phyloP scores from a whole-genome alignment of 2,797 vertebrate species.

The Myioborus melanocephalus region DNA sequence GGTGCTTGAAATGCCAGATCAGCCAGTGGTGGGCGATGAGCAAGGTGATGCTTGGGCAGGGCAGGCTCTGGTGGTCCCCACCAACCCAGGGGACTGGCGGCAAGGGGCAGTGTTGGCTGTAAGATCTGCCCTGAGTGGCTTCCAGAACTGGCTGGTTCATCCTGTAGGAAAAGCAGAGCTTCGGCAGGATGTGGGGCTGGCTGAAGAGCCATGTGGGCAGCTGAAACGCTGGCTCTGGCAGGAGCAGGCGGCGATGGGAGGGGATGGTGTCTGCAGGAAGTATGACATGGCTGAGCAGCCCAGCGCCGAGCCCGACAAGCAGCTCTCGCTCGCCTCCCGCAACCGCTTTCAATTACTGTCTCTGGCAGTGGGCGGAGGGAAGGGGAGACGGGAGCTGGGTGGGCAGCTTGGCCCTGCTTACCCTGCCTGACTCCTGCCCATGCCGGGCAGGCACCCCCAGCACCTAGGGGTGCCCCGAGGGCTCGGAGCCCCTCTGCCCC shows the following conservation, averaged over 20 bases:
- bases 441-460: fast-evolving
- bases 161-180: fast-evolving
- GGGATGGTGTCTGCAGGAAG: conserved; percentile 64
- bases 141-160: neutral
- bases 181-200: neutral
- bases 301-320: conserved; percentile 15
- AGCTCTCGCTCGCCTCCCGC: neutral
- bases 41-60: fast-evolving
- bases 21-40: fast-evolving
- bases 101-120: neutral
- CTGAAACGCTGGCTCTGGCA: fast-evolving
- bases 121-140: neutral
- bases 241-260: neutral
- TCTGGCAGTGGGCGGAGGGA: neutral
- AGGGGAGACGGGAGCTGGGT: neutral
- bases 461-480: neutral
- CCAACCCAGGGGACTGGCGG: neutral
- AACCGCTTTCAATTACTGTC: conserved; percentile 24
- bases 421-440: neutral
- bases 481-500: neutral
- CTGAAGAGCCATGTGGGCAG: neutral
- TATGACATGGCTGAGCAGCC: conserved; percentile 68
- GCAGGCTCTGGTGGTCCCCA: neutral
- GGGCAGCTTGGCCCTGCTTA: neutral
- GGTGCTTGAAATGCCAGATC: conserved; percentile 26